Evolutionary conservation across 2,113 vertebrate genomes (phyloP), one percentile per base, ranked within the genome.

Genomic region (Synchiropus splendidus): DNA sequence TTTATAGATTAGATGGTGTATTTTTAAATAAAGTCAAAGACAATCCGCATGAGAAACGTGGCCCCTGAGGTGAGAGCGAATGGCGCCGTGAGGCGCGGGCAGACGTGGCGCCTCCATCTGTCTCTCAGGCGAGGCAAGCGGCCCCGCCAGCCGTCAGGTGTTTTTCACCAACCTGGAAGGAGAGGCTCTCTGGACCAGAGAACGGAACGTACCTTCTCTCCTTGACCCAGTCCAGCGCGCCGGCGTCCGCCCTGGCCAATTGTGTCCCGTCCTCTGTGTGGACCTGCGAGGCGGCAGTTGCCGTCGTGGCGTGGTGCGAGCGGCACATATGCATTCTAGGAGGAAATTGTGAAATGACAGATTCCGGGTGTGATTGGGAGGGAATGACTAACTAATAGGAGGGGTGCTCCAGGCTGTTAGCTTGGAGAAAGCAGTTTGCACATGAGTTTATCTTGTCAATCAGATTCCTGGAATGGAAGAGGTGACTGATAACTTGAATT

Each of bases 361-460:
- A 84, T 87, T 80, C 80, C 64, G 84, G 85, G 85, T 86, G 84
- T 74, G 82, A 87, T 85, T 82, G 74, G 79, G 79, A 76, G 80
- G 73, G 83, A 82, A 85, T 87, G 84, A 86, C 83, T 87, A 87
- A 86, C 82, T 85, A 86, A 87, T 84, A 77, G 82, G 83, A 81
- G 80, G 83, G 80, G 81, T 75, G 82, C 80, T 83, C 74, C 85
- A 83, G 84, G 83, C 84, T 82, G 82, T 83, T 79, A 81, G 79
- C 78, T 68, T 78, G 75, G 76, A 83, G 77, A 80, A 81, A 77
- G 79, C 80, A 84, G 77, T 82, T 80, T 83, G 78, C 72, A 81
- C 78, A 80, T 82, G 83, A 79, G 81, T 81, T 80, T 82, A 75
- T 79, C 82, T 83, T 83, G 82, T 86, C 83, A 85, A 86, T 86